Base-by-base conservation (phyloP, 2,113 vertebrate genomes). In the Girardinichthys multiradiatus region DNA sequence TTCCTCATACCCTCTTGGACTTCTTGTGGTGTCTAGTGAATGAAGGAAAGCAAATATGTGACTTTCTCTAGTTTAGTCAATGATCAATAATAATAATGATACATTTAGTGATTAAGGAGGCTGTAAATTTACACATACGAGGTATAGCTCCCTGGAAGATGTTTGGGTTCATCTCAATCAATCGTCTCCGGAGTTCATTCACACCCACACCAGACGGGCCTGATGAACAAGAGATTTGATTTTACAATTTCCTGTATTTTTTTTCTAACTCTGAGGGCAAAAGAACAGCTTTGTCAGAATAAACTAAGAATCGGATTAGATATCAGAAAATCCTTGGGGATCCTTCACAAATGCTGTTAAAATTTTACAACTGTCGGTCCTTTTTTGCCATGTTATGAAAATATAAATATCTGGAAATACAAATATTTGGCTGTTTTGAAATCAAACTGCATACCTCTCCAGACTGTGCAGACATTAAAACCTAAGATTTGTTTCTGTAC, bases 121-220 rank as follows among this genome's bases (percentile, higher is more conserved):
- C 30, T 37, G n/a, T n/a, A n/a, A n/a, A n/a, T n/a, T 4, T 6
- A n/a, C 63, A 94, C 97, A 0, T 96, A 99, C 97, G 94, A 78
- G 97, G 95, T 61, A 96, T 86, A 0, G 96, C 94, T 83, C 96
- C 97, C 87, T 90, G 96, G 87, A 97, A 97, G 57, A 86, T 74
- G 70, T 77, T 84, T 19, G 96, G 96, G 83, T 97, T 95, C 45
- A 91, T 93, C 73, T 94, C 93, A 24, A 98, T 95, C 64, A 99
- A 89, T 19, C 94, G 94, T 80, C 95, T 93, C 67, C 97, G 94
- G 17, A 99, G 92, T 90, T 97, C 97, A 64, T 97, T 98, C 66
- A 99, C 96, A 5, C 98, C 97, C 60, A 99, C 96, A 19, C 97
- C 96, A 59, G 97, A 95, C 0, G 98, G 95, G 79, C 98, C 98